Percentiles rank a stretch among this genome's conserved stretches.
phyloP scores from a whole-genome alignment of 2,113 vertebrate genomes.

The Climacteris rufus region DNA sequence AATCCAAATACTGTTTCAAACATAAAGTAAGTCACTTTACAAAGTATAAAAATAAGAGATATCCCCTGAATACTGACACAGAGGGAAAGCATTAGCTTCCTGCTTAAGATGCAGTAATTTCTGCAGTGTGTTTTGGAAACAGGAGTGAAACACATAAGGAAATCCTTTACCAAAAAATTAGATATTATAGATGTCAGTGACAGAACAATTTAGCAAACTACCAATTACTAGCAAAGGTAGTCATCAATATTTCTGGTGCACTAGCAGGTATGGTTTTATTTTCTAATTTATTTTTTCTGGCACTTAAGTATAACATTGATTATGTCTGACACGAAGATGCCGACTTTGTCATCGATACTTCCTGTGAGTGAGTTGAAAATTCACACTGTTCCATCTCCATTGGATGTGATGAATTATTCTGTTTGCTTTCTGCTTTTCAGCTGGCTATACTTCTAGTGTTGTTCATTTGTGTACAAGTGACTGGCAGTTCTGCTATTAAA shows the following conservation, averaged over 20 bases:
- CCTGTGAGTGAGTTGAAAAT: not conserved
- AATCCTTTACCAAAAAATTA: not conserved
- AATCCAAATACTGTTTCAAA: constrained; percentile 7
- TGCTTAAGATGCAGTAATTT: not conserved
- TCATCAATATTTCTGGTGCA: not conserved
- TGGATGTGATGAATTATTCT: constrained; percentile 20
- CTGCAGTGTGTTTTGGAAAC: not conserved
- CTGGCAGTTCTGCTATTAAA: constrained; percentile 47
- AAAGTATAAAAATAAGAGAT: not conserved
- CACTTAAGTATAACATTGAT: not conserved
- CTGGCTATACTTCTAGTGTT: not conserved
- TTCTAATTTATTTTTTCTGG: constrained; percentile 22
- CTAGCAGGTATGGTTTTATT: not conserved
- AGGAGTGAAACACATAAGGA: not conserved
- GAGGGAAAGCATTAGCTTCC: not conserved
- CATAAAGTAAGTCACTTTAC: not conserved
- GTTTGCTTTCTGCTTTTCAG: constrained; percentile 29
- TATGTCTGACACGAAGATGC: not conserved
- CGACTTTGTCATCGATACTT: not conserved
- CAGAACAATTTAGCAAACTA: not conserved
- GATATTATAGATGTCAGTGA: not conserved
- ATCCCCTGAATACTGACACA: not conserved
- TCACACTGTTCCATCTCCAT: not conserved
- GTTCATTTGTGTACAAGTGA: constrained; percentile 48
- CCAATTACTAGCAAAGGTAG: not conserved